Conservation (phyloP, 2,113 vertebrate genomes). For the Proterorhinus semilunaris region DNA sequence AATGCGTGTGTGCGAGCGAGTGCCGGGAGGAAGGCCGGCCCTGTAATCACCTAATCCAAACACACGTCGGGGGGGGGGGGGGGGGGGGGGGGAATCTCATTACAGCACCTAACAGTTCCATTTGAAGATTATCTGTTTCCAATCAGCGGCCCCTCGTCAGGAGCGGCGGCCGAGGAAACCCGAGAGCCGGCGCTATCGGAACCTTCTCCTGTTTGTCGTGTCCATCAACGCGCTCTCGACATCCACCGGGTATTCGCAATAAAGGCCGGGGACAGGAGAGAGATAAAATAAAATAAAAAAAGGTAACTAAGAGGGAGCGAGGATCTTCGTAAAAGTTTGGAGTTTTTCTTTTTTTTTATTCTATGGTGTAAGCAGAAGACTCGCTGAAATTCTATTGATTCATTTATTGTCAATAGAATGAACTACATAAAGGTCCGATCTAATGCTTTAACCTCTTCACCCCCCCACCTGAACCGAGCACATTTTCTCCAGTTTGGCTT, state of each 20-base stretch:
- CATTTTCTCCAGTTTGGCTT: too few species aligned
- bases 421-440: too few species aligned
- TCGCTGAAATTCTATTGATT: too few species aligned
- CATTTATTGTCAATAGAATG: too few species aligned
- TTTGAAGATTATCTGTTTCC: slow-evolving; percentile 80
- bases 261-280: not conserved
- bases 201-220: slow-evolving; percentile 69
- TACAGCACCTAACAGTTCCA: slow-evolving; percentile 75
- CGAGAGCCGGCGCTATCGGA: slow-evolving; percentile 65
- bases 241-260: slow-evolving; percentile 49
- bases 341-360: too few species aligned
- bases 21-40: slow-evolving; percentile 64
- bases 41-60: slow-evolving; percentile 83
- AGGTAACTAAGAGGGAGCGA: too few species aligned
- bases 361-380: too few species aligned
- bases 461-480: too few species aligned
- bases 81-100: slow-evolving; percentile 79
- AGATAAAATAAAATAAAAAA: not conserved
- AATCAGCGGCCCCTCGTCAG: slow-evolving; percentile 72
- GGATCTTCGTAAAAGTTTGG: too few species aligned
- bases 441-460: too few species aligned
- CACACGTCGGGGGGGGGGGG: slow-evolving; percentile 72
- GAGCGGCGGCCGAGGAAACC: slow-evolving; percentile 61
- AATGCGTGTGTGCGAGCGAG: slow-evolving; percentile 44
- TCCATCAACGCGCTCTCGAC: slow-evolving; percentile 55